These are phyloP conservation scores for Anticlea derivata DNA, from an alignment of 2,888 invertebrate genomes.

Conservation along the genomic window DNA sequence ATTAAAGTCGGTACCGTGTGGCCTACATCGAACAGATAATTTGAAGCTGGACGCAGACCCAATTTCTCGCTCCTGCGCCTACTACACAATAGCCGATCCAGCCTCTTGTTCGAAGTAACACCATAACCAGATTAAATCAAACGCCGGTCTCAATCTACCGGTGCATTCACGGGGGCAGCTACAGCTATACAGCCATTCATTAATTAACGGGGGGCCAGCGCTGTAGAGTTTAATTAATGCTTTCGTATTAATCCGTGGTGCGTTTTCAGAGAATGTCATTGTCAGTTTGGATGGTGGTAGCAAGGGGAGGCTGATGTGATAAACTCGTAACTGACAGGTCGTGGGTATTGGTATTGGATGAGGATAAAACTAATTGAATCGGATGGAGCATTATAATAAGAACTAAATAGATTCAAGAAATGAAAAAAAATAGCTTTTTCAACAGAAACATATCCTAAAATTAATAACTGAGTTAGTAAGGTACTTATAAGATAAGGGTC, in stretches of 20 bases:
- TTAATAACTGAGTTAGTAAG: too few species aligned
- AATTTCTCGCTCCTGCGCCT: slow-evolving; percentile 15
- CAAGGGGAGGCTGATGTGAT: background rate
- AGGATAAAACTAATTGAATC: slow-evolving; percentile 6
- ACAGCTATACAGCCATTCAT: slow-evolving; percentile 2
- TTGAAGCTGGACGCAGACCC: slow-evolving; percentile 8
- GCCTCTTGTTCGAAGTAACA: slow-evolving; percentile 15
- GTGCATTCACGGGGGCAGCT: slow-evolving; percentile 10
- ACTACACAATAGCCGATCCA: slow-evolving; percentile 13
- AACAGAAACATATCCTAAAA: too few species aligned
- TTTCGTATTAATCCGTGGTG: slow-evolving; percentile 52
- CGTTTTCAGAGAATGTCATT: slow-evolving; percentile 51
- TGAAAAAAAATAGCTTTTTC: too few species aligned
- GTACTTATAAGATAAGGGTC: too few species aligned
- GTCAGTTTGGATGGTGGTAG: slow-evolving; percentile 17
- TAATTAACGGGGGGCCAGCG: slow-evolving; percentile 3
- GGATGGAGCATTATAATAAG: too few species aligned
- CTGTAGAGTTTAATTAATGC: slow-evolving; percentile 54
- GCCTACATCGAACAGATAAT: too few species aligned
- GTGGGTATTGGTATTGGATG: slow-evolving; percentile 5
- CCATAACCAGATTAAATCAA: slow-evolving; percentile 21
- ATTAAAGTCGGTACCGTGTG: too few species aligned
- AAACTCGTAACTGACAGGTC: slow-evolving; percentile 16
- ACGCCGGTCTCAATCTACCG: slow-evolving; percentile 11
- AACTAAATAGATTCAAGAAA: too few species aligned